Percentiles rank a stretch among this genome's conserved stretches.
Conservation (phyloP, 2,797 vertebrate genomes). For the Echiichthys vipera region DNA sequence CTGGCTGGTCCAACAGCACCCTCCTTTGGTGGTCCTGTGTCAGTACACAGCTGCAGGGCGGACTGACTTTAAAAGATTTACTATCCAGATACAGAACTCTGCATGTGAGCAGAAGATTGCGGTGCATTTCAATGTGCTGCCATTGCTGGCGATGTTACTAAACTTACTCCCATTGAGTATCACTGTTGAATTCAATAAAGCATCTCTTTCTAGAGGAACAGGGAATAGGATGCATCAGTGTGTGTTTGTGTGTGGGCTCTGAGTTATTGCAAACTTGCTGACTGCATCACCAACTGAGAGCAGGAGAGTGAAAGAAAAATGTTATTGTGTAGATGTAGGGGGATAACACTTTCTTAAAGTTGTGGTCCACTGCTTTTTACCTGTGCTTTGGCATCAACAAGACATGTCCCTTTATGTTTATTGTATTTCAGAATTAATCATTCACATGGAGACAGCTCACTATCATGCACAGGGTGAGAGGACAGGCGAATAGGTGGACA, state of each 20-base stretch:
- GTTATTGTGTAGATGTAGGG: no score
- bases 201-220: constrained; percentile 1
- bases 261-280: background rate
- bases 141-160: background rate
- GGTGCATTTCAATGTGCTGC: constrained; percentile 39
- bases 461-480: constrained; percentile 27
- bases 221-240: background rate
- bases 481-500: constrained; percentile 18
- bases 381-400: background rate
- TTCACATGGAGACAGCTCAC: background rate
- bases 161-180: background rate
- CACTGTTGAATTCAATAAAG: background rate
- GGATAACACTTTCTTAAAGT: no score
- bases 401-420: background rate
- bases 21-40: constrained; percentile 38
- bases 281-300: background rate
- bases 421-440: constrained; percentile 4
- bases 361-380: no score
- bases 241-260: background rate
- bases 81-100: constrained; percentile 22
- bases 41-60: constrained; percentile 57
- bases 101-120: constrained; percentile 32
- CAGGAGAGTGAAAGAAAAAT: background rate
- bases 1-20: constrained; percentile 17
- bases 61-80: constrained; percentile 46